Conservation (phyloP, 2,113 vertebrate species). For the Dromiciops gliroides region DNA sequence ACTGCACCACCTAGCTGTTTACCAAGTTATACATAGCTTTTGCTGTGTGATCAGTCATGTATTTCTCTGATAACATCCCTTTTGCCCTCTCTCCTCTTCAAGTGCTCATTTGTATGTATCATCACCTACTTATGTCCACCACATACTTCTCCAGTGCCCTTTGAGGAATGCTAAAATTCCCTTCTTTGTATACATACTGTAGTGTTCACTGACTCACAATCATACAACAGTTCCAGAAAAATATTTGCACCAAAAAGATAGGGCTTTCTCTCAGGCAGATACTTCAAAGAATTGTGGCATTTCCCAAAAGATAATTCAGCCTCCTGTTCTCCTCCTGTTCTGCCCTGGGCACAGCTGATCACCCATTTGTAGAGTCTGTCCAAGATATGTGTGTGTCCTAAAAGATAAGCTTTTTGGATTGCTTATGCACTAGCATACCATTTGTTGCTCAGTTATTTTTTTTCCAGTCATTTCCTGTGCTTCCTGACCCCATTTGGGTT, state of each 20-base stretch:
- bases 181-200: no score
- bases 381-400: no score
- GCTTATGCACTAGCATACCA: neutral
- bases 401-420: neutral
- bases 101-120: neutral
- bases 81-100: neutral
- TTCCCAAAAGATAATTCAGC: neutral
- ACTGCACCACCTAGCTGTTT: no score
- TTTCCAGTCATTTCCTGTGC: no score
- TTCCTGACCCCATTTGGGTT: no score
- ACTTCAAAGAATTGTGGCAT: neutral
- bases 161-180: neutral
- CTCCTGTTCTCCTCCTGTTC: neutral
- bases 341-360: neutral
- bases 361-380: no score
- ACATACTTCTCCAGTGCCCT: neutral
- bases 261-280: no score
- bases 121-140: neutral
- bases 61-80: neutral
- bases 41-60: neutral
- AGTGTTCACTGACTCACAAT: neutral
- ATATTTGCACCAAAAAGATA: neutral
- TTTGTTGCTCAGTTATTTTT: neutral
- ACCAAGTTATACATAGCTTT: no score
- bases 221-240: neutral